These are phyloP conservation scores for Xiphophorus hellerii DNA, from an alignment of 2,113 vertebrate genomes.

Conservation along the genomic window DNA sequence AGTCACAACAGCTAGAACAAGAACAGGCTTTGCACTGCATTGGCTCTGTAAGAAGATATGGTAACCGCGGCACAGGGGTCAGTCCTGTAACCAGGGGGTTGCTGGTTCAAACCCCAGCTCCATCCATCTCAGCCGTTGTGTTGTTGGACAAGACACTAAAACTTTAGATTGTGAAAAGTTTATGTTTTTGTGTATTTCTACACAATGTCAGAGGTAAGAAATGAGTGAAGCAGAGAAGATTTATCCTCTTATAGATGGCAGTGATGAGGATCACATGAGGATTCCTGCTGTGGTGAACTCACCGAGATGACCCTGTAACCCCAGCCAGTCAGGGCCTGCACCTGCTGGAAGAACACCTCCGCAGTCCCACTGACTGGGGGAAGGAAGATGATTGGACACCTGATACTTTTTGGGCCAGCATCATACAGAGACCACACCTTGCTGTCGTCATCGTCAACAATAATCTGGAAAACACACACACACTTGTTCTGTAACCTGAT, in stretches of 20 bases:
- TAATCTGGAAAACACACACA: constrained; percentile 82
- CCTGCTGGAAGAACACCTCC: constrained; percentile 97
- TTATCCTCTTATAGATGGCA: background rate
- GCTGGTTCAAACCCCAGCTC: too few relatives aligned
- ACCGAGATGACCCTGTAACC: constrained; percentile 98
- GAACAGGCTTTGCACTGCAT: background rate
- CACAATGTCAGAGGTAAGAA: too few relatives aligned
- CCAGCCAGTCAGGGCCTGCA: constrained; percentile 94
- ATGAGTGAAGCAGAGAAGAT: background rate
- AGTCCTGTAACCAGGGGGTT: too few relatives aligned
- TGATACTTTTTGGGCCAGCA: constrained; percentile 91
- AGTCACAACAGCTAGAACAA: too few relatives aligned
- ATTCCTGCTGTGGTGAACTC: constrained; percentile 84
- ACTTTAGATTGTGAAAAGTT: too few relatives aligned
- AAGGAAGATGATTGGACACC: constrained; percentile 96
- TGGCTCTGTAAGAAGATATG: background rate
- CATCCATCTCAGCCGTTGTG: too few relatives aligned
- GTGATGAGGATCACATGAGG: background rate
- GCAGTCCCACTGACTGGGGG: constrained; percentile 97
- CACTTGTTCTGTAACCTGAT: background rate
- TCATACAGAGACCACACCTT: constrained; percentile 98
- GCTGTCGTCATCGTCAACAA: constrained; percentile 98
- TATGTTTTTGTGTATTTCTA: too few relatives aligned
- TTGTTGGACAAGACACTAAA: background rate
- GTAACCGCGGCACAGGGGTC: background rate